Conservation (phyloP, 1,140 invertebrate species). For the Papilio aristodemus region DNA sequence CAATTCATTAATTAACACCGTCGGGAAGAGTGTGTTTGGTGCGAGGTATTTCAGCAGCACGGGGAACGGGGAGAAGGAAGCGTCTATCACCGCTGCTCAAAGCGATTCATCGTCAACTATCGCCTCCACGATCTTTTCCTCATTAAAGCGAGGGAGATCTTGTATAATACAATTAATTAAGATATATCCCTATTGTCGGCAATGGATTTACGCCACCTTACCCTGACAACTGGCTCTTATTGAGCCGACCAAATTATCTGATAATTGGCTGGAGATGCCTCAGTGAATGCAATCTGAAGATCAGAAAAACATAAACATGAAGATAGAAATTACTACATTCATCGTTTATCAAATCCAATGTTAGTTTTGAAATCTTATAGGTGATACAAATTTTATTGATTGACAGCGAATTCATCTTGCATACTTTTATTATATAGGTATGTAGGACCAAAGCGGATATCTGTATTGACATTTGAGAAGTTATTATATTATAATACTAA, state of each 20-base stretch:
- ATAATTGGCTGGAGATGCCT: conserved; percentile 37
- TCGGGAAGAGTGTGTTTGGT: conserved; percentile 6
- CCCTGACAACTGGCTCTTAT: conserved; percentile 35
- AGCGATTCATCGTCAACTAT: conserved; percentile 29
- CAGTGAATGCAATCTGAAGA: neutral
- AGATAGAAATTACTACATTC: too few relatives aligned
- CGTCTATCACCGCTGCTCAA: neutral
- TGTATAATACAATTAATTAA: conserved; percentile 55
- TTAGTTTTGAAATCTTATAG: too few relatives aligned
- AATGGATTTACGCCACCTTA: conserved; percentile 41
- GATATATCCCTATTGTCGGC: conserved; percentile 42
- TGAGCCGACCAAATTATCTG: conserved; percentile 40
- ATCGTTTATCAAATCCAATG: too few relatives aligned
- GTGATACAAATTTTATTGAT: too few relatives aligned
- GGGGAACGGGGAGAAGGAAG: too few relatives aligned
- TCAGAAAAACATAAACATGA: neutral
- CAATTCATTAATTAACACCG: conserved; percentile 19
- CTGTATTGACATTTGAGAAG: too few relatives aligned
- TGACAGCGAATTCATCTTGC: too few relatives aligned
- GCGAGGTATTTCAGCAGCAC: neutral
- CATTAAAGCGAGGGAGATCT: conserved; percentile 37
- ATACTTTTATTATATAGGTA: too few relatives aligned
- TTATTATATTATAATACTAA: too few relatives aligned
- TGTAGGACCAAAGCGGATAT: too few relatives aligned
- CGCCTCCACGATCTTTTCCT: conserved; percentile 38